Conservation (phyloP, 2,113 vertebrate genomes). For the Narcine bancroftii region DNA sequence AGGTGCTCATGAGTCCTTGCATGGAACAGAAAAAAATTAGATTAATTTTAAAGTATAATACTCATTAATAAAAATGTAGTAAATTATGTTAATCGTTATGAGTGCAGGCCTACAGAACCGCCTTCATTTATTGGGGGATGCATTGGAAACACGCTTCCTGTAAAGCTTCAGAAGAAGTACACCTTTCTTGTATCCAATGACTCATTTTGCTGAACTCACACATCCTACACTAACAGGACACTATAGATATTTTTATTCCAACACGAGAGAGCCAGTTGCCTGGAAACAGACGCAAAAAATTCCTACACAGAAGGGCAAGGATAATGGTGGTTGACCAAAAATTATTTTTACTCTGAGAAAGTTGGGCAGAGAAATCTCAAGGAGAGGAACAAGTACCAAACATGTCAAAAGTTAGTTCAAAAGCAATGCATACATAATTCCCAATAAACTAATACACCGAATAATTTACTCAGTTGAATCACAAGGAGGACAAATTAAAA, state of each 20-base stretch:
- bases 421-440: background rate
- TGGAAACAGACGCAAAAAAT: background rate
- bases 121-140: background rate
- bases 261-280: background rate
- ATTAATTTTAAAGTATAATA: background rate
- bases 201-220: background rate
- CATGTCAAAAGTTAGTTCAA: conserved; percentile 1
- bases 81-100: background rate
- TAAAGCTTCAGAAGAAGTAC: background rate
- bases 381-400: background rate
- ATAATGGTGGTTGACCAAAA: background rate
- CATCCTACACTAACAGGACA: no score
- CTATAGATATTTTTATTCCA: background rate
- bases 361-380: background rate
- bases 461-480: background rate
- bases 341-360: background rate
- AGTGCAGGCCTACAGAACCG: background rate
- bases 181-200: background rate
- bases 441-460: background rate
- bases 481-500: background rate
- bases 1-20: no score
- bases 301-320: background rate
- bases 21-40: background rate
- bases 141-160: background rate
- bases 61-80: background rate